Evolutionary conservation across 1,140 invertebrate species (phyloP), one percentile per base, ranked within the genome.

Genomic region (Zaprionus ghesquierei): DNA sequence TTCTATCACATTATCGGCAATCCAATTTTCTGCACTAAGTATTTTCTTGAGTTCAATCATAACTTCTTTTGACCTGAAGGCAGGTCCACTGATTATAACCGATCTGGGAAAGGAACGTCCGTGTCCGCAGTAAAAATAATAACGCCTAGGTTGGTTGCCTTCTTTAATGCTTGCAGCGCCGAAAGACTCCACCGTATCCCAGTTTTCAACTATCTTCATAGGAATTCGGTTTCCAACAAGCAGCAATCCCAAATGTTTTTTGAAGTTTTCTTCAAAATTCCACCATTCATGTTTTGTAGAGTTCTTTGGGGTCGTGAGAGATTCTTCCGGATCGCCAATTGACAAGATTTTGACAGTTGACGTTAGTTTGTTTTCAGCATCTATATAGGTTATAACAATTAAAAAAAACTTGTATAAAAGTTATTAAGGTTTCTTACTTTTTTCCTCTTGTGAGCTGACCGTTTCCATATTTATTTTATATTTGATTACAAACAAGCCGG

Each of bases 1-100:
- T n/a, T 64, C 31, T 3, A 64, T 64, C 25, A 27, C 46, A 49
- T 58, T 53, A 0, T 58, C 25, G 0, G 31, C 38, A 25, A 53
- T 20, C 69, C 61, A 65, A 10, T 71, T 71, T 22, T 71, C 69
- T 0, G 33, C 25, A 3, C 22, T 65, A 1, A 71, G 20, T 12
- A 22, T 31, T 51, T 51, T 51, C 38, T 12, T 25, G 0, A 65
- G 33, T 10, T 27, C 5, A 4, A 31, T 23, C 38, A 71, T 31
- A 18, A 23, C 25, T 23, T 29, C 25, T 0, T n/a, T 13, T 1
- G 44, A 31, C 23, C 10, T 51, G 1, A 33, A 31, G 0, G 13
- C 29, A 10, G 31, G 44, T n/a, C 31, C 31, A 18, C 0, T 6
- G 29, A 71, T 44, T 8, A 71, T n/a, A 5, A 0, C 2, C 15